Base-by-base conservation (phyloP, 2,888 invertebrate species). In the Habrosyne pyritoides region DNA sequence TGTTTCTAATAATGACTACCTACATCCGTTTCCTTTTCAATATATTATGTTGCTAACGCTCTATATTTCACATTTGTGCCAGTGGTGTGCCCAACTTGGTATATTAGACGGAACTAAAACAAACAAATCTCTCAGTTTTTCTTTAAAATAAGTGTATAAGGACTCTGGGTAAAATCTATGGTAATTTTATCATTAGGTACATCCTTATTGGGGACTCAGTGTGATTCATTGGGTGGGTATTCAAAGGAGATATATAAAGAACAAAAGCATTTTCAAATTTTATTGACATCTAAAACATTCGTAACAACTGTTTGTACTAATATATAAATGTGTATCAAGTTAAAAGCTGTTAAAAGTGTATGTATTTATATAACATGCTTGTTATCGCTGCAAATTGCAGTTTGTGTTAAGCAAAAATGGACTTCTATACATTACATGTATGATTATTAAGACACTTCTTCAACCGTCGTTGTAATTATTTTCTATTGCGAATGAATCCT, bases 281-380 rank as follows among this genome's bases (percentile, higher is more conserved):
- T 91, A 91, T 91, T 92, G 89, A 90, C 90, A 91, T 90, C 91
- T 91, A 91, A 87, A 89, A 89, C 83, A 83, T 89, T 88, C 81
- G 79, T 90, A 90, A 89, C 91, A 91, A 88, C 85, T 87, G 86
- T 90, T 91, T 91, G 90, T 91, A 91, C 90, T 91, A 91, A 91
- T 89, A 91, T 91, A 89, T 89, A 89, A 89, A 89, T 83, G 89
- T 91, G 89, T 89, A 80, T 84, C 81, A 84, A 83, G 84, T 84
- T 88, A 90, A 71, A 83, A 88, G 89, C 89, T 82, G 87, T 89
- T 89, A 89, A 84, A 81, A n/a, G n/a, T n/a, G n/a, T n/a, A 81
- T 86, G 83, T 86, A 78, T 71, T 64, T 63, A 63, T 64, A 81
- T 75, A 75, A 73, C 77, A 84, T 84, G 81, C 83, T 85, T 81